A percentile compares a stretch with the other conserved stretches of the same genome.
These are phyloP conservation scores for Drosophila neoperkinsi DNA, from an alignment of 2,888 invertebrate species.

Conservation along the genomic window DNA sequence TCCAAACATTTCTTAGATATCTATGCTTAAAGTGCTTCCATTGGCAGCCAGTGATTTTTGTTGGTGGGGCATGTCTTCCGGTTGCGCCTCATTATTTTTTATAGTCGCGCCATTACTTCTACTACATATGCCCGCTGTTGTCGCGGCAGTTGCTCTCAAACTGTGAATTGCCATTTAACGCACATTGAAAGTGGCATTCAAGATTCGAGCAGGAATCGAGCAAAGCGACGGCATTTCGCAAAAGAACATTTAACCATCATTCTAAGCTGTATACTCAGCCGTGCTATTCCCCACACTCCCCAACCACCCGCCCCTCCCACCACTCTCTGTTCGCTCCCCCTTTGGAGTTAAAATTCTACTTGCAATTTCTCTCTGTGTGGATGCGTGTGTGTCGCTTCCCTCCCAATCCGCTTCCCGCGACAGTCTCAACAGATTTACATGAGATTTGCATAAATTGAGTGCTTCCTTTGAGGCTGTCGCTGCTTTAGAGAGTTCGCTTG, in stretches of 20 bases:
- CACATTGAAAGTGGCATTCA: slow-evolving; percentile 60
- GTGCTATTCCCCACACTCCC: slow-evolving; percentile 1
- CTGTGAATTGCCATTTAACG: slow-evolving; percentile 73
- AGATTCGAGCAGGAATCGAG: slow-evolving; percentile 2
- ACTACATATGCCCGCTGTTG: slow-evolving; percentile 59
- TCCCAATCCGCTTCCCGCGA: slow-evolving; percentile 9
- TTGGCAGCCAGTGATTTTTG: slow-evolving; percentile 16
- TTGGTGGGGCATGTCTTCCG: slow-evolving; percentile 30
- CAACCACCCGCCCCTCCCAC: not conserved
- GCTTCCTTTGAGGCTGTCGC: slow-evolving; percentile 75
- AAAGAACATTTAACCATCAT: slow-evolving; percentile 37
- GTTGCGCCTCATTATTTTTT: slow-evolving; percentile 73
- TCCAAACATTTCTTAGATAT: slow-evolving; percentile 12
- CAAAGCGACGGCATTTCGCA: slow-evolving; percentile 10
- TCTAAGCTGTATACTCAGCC: slow-evolving; percentile 46
- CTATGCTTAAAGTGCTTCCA: slow-evolving; percentile 1
- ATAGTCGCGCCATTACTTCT: slow-evolving; percentile 65
- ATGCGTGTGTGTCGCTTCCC: not conserved
- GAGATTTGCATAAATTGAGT: slow-evolving; percentile 83
- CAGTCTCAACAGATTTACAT: slow-evolving; percentile 82
- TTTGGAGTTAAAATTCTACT: slow-evolving; percentile 48
- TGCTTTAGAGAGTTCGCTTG: slow-evolving; percentile 29
- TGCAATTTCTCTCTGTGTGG: slow-evolving; percentile 44
- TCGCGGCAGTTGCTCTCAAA: slow-evolving; percentile 54
- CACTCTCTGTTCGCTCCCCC: not conserved